phyloP scores from a whole-genome alignment of 1,140 invertebrate genomes.

The Laodelphax striatellus region DNA sequence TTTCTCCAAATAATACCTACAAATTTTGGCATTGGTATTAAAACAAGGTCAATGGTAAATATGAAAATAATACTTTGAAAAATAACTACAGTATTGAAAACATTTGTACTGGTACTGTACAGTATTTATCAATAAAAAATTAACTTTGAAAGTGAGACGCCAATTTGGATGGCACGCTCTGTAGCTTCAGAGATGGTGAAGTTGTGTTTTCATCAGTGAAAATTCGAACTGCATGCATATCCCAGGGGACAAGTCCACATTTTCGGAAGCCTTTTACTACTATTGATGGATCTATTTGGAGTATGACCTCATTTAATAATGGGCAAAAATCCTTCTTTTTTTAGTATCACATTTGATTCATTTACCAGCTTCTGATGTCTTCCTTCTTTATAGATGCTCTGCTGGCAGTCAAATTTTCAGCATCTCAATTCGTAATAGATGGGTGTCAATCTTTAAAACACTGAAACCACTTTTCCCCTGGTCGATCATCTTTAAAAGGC shows the following conservation, averaged over 20 bases:
- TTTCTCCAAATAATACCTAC: too few relatives aligned
- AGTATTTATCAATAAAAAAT: too few relatives aligned
- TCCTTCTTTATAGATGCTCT: constrained; percentile 22
- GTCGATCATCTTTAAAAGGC: constrained; percentile 21
- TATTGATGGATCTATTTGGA: neutral
- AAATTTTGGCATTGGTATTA: too few relatives aligned
- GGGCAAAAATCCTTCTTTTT: neutral
- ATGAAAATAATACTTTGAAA: too few relatives aligned
- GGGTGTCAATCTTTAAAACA: constrained; percentile 26
- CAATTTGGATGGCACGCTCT: too few relatives aligned
- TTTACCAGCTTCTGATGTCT: constrained; percentile 24
- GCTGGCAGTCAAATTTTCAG: constrained; percentile 23
- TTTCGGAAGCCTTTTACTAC: constrained; percentile 28
- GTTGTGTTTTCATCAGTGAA: too few relatives aligned
- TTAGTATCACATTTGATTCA: neutral
- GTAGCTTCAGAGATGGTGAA: too few relatives aligned
- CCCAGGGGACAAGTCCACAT: constrained; percentile 28
- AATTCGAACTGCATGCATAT: constrained; percentile 19
- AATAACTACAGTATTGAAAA: too few relatives aligned
- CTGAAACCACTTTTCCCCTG: constrained; percentile 28
- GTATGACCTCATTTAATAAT: neutral
- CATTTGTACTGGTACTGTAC: too few relatives aligned
- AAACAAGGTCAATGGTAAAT: too few relatives aligned
- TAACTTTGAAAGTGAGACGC: too few relatives aligned
- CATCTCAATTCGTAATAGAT: constrained; percentile 17